Evolutionary conservation across 1,140 invertebrate species (phyloP).

Genomic region (Panonychus citri): DNA sequence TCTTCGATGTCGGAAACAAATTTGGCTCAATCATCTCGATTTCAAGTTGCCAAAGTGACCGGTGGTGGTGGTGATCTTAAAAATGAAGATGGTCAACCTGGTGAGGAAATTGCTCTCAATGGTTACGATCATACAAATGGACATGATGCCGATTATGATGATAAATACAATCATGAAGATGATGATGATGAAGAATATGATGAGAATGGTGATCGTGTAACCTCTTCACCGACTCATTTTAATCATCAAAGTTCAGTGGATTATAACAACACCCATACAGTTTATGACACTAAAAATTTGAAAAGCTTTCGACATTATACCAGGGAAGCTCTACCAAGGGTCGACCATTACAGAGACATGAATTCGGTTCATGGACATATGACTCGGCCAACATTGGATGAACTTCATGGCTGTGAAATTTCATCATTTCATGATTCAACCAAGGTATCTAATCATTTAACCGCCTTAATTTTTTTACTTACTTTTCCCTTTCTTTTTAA

Average conservation of each 20-base stretch:
- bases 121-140: too few species aligned
- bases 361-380: constrained; percentile 61
- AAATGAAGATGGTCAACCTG: background rate
- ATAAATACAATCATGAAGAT: too few species aligned
- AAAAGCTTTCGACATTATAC: constrained; percentile 69
- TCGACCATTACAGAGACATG: constrained; percentile 84
- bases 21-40: background rate
- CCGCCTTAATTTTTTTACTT: background rate
- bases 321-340: constrained; percentile 60
- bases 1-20: background rate
- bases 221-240: background rate
- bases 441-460: background rate
- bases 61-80: background rate
- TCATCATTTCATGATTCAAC: background rate
- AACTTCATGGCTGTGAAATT: constrained; percentile 37
- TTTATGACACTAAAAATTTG: constrained; percentile 38
- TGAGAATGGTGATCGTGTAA: background rate
- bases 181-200: too few species aligned
- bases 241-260: background rate
- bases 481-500: background rate
- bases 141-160: too few species aligned
- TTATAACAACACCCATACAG: background rate
- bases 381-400: constrained; percentile 67
- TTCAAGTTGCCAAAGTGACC: background rate
- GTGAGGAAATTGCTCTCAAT: background rate